Percentiles rank a stretch among this genome's conserved stretches.
Evolutionary conservation across 1,140 invertebrate species (phyloP).

Genomic region (Episyrphus balteatus): DNA sequence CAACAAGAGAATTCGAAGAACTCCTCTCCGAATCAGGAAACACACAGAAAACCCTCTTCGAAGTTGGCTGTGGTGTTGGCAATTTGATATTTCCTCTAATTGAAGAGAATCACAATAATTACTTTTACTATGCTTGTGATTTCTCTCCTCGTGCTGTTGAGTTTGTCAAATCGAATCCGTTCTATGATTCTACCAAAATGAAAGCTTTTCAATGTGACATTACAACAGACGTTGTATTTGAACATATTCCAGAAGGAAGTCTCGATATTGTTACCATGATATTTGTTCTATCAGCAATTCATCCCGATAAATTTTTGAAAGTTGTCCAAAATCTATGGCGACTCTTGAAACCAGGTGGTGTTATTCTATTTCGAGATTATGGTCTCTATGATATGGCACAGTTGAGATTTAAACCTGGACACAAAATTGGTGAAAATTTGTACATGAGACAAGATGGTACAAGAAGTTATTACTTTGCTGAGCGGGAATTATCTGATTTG

Average conservation of each 20-base stretch:
- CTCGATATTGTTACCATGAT: slow-evolving; percentile 86
- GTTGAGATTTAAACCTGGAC: slow-evolving; percentile 80
- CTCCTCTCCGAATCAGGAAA: slow-evolving; percentile 48
- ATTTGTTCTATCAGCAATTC: slow-evolving; percentile 91
- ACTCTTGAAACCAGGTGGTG: slow-evolving; percentile 67
- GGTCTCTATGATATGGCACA: slow-evolving; percentile 98
- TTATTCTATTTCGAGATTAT: slow-evolving; percentile 90
- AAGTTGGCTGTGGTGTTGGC: slow-evolving; percentile 95
- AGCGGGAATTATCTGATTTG: slow-evolving; percentile 47
- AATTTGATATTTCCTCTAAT: slow-evolving; percentile 92
- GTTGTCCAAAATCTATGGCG: slow-evolving; percentile 58
- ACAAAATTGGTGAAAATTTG: slow-evolving; percentile 89
- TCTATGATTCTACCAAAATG: slow-evolving; percentile 42
- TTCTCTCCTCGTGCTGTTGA: slow-evolving; percentile 84
- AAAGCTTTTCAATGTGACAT: slow-evolving; percentile 68
- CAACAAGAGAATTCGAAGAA: slow-evolving; percentile 85
- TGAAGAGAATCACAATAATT: slow-evolving; percentile 57
- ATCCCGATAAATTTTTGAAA: slow-evolving; percentile 66
- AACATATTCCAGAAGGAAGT: slow-evolving; percentile 39
- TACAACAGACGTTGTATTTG: slow-evolving; percentile 49
- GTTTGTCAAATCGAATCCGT: slow-evolving; percentile 60
- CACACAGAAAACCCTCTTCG: slow-evolving; percentile 46
- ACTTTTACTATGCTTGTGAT: slow-evolving; percentile 85
- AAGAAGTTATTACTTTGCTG: slow-evolving; percentile 71
- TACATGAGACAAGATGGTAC: slow-evolving; percentile 98